phyloP scores from a whole-genome alignment of 2,888 invertebrate species.

The Pardosa pseudoannulata region DNA sequence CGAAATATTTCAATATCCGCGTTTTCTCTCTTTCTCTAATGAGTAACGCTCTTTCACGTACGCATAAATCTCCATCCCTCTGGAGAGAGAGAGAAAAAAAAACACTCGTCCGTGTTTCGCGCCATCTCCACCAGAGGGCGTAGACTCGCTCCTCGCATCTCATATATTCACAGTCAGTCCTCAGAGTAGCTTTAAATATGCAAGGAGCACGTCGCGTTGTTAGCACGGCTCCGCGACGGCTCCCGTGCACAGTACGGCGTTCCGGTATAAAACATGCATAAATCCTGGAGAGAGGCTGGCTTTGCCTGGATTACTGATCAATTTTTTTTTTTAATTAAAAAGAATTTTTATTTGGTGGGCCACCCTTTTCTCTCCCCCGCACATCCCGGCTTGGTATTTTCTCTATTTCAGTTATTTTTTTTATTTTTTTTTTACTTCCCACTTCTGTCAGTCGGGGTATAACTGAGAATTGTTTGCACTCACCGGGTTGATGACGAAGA shows the following conservation, averaged over 20 bases:
- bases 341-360: no score
- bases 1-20: no score
- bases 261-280: not conserved
- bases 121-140: constrained; percentile 44
- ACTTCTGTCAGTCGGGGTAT: no score
- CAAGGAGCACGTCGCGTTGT: constrained; percentile 48
- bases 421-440: no score
- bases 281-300: not conserved
- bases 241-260: no score
- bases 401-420: no score
- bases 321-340: no score
- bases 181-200: constrained; percentile 56
- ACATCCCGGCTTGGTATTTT: not conserved
- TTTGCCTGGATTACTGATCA: constrained; percentile 5
- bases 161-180: constrained; percentile 46
- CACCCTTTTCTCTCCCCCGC: no score
- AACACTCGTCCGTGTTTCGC: not conserved
- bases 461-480: constrained; percentile 21
- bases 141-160: constrained; percentile 15
- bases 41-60: not conserved
- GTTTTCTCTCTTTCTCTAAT: not conserved
- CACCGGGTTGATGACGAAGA: constrained; percentile 30
- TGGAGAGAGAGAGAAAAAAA: no score
- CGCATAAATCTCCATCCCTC: no score
- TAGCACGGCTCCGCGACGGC: not conserved